Base-by-base conservation (phyloP, 2,888 invertebrate species). In the Mantis religiosa region DNA sequence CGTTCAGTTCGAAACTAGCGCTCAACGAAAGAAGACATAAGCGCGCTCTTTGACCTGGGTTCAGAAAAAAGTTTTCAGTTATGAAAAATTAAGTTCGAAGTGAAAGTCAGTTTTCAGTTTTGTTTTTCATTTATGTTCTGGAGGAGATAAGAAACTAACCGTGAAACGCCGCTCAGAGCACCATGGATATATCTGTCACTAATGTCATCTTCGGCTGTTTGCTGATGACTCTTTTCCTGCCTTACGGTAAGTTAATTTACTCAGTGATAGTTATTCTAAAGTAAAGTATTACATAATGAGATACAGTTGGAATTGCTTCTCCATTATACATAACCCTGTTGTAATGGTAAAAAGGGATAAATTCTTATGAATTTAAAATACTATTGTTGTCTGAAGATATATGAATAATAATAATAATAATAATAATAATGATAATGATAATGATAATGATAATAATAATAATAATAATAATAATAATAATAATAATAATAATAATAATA, bases 161-260 rank as follows among this genome's bases (percentile, higher is more conserved):
- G 47, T 47, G 85, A 28, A 85, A 27, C 28, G 54, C 87, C 87
- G 87, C 87, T 87, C 82, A 34, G 82, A 87, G 87, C 87, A 82
- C 87, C 87, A 87, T 87, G 87, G 87, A 87, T 87, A 34, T 82
- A 87, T 15, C 34, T 30, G 87, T 71, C 82, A 87, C 82, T 9
- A 20, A 34, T 14, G 25, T n/a, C 14, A 82, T 82, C 81, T 41
- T 86, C 87, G 34, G 34, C 14, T 87, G 87, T 82, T 27, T 87
- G 0, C 2, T 82, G 12, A n/a, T 82, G 82, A n/a, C 71, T 4
- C 34, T 82, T 14, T 20, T 82, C 12, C 14, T 71, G 12, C n/a
- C 82, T 15, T 87, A 82, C 25, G 87, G 87, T 87, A 27, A 87
- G 87, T 82, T 2, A 41, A 41, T 41, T 41, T 41, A 12, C 12